Evolutionary conservation across 2,888 invertebrate species (phyloP), one percentile per base, ranked within the genome.

Genomic region (Nomada flava): DNA sequence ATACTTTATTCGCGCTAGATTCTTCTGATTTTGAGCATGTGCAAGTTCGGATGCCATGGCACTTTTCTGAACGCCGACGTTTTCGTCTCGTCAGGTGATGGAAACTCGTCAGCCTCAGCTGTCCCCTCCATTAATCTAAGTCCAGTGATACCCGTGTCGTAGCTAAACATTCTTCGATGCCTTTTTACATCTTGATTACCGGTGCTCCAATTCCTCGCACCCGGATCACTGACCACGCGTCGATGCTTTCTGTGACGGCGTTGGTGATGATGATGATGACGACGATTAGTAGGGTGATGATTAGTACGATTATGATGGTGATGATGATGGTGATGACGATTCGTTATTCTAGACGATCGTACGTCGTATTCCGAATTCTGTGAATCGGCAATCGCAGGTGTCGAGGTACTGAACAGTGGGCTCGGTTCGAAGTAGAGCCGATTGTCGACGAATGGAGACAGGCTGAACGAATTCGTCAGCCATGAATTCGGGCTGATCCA

Each of bases 21-120:
- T 87, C 91, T 90, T 87, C 92, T 90, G 79, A 91, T 91, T 83
- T 94, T 94, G 88, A 94, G 92, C 93, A 94, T 93, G 88, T 94
- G 94, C 85, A 94, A 90, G 85, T 94, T 94, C 50, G 94, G 92
- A 91, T 94, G 94, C 94, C 94, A 94, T 91, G 94, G 94, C 92
- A 94, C 94, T 93, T 94, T 94, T 85, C 94, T 91, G 89, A 94
- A 94, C n/a, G 94, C 92, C 84, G 91, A 90, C 77, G 90, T 89
- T 64, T 83, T 89, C 76, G 82, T 77, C 59, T 89, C 89, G 59
- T 89, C 90, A 13, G 84, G 84, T 52, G 88, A 79, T 60, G 76
- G 82, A 64, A 79, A 79, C 36, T 89, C 89, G 50, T 88, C 87
- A 76, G 85, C 85, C 57, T 88, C 87, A 53, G 70, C 72, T 64